phyloP scores from a whole-genome alignment of 1,140 invertebrate genomes.

The Ostrea edulis region DNA sequence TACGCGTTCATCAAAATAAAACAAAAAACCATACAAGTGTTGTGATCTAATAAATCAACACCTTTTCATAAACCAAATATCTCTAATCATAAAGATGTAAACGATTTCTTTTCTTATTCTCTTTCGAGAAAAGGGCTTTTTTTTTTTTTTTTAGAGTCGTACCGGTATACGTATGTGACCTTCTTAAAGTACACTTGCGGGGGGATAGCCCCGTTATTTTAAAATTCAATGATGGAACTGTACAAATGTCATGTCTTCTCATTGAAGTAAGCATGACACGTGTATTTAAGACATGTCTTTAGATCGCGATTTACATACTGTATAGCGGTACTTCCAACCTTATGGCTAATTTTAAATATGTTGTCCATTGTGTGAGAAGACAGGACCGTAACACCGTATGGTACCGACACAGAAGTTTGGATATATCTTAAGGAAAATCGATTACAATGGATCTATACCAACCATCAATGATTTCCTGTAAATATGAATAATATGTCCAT shows the following conservation, averaged over 20 bases:
- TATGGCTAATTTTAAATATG: neutral
- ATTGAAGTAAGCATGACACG: neutral
- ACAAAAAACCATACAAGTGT: too few relatives aligned
- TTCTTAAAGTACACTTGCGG: neutral
- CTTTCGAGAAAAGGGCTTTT: too few relatives aligned
- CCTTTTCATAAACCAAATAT: too few relatives aligned
- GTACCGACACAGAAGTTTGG: neutral
- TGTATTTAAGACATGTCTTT: neutral
- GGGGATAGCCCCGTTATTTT: too few relatives aligned
- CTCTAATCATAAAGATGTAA: too few relatives aligned
- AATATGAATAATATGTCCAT: conserved; percentile 11
- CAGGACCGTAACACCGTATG: neutral
- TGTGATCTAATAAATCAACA: too few relatives aligned
- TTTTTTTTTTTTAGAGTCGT: too few relatives aligned
- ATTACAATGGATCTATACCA: neutral
- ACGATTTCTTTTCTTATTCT: too few relatives aligned
- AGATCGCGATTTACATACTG: neutral
- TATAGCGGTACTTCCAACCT: neutral
- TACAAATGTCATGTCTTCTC: neutral
- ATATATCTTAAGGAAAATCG: neutral
- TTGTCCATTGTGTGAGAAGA: neutral
- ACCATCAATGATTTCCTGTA: neutral
- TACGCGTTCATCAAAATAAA: too few relatives aligned
- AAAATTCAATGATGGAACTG: neutral
- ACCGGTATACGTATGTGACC: too few relatives aligned